Evolutionary conservation across 2,797 vertebrate species (phyloP), one percentile per base, ranked within the genome.

Genomic region (Lates japonicus): DNA sequence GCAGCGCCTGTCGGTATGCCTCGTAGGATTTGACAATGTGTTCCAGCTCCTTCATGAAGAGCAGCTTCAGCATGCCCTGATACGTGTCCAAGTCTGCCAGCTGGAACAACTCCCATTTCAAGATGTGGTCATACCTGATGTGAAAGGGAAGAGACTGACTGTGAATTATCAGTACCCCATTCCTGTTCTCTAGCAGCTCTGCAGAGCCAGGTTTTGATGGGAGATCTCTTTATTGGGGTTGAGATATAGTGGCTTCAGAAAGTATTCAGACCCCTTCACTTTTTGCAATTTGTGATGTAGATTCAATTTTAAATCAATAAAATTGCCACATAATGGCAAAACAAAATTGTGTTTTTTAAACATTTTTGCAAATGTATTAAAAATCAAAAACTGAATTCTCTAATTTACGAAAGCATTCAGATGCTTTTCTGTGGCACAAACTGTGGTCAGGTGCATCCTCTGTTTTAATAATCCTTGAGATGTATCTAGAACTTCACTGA

Each of bases 1-100:
- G 96, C 85, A 99, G 96, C 0, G 97, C 97, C 92, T 99, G 98
- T 63, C 98, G 92, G 92, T 97, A 99, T 0, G 97, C 97, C 90
- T 99, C 98, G 67, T 99, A 99, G n/a, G 97, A 96, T 88, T 99
- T 99, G 76, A 99, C 98, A 41, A 98, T 99, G 74, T 97, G 96
- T 70, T 99, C 98, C 95, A 99, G 96, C 94, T 99, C 98, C 93
- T 99, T 99, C 98, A 99, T 99, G 94, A 99, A 99, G 59, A 99
- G 97, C 94, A 99, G 95, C 95, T 99, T 99, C 85, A 99, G 94
- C 97, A 99, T 99, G 11, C 98, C 98, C 96, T 99, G 98, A 91
- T 99, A 99, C 0, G 98, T 99, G 93, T 99, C 98, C 95, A 99
- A 87, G 93, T 99, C 98, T 0, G 98, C 97, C 91, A 99, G 94